These are phyloP conservation scores for Limenitis camilla DNA, from an alignment of 2,888 invertebrate genomes.

Conservation along the genomic window DNA sequence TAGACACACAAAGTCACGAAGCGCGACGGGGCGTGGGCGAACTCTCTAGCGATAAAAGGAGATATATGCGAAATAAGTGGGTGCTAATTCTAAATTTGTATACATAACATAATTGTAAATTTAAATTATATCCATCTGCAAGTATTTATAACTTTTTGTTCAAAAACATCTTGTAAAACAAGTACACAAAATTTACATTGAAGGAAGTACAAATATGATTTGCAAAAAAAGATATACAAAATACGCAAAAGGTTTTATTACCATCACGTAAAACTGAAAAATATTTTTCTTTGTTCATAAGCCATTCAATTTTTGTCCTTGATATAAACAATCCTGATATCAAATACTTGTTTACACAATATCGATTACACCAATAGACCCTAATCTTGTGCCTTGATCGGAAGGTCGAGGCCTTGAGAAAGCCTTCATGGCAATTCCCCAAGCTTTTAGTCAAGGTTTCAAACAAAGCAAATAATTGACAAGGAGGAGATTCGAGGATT, in stretches of 20 bases:
- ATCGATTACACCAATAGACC: constrained; percentile 13
- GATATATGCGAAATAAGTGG: constrained; percentile 15
- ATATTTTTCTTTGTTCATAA: not conserved
- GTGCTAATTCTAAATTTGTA: constrained; percentile 5
- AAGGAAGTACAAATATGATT: too few relatives aligned
- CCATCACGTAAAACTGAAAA: too few relatives aligned
- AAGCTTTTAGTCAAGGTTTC: constrained; percentile 7
- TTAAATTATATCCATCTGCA: too few relatives aligned
- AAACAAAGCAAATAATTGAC: not conserved
- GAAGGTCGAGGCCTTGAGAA: constrained; percentile 18
- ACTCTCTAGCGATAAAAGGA: constrained; percentile 5
- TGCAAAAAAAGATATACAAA: too few relatives aligned
- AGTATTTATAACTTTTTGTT: too few relatives aligned
- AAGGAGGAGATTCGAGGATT: not conserved
- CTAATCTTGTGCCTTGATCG: constrained; percentile 10
- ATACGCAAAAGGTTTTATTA: too few relatives aligned
- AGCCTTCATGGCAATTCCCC: constrained; percentile 6
- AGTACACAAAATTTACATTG: too few relatives aligned
- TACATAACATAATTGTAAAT: too few relatives aligned
- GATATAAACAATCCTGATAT: constrained; percentile 6
- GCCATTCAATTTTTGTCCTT: not conserved
- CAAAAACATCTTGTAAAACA: too few relatives aligned
- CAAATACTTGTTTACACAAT: constrained; percentile 10
- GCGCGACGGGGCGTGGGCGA: constrained; percentile 16
- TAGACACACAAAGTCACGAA: not conserved